These are phyloP conservation scores for Ceratothoa steindachneri DNA, from an alignment of 2,888 invertebrate genomes.

Conservation along the genomic window DNA sequence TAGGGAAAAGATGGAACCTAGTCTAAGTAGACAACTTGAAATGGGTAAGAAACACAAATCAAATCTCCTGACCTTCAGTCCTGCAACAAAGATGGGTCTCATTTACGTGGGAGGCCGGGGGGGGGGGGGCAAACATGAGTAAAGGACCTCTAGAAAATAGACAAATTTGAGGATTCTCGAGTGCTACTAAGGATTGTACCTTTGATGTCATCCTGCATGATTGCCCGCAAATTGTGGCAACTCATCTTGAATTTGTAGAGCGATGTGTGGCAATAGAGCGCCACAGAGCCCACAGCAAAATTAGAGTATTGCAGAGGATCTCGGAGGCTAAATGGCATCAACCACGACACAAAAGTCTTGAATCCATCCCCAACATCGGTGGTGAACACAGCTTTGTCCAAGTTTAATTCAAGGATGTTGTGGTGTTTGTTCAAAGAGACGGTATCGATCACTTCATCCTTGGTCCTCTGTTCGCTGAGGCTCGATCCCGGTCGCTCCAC, in stretches of 20 bases:
- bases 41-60: too few relatives aligned
- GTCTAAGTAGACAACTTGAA: too few relatives aligned
- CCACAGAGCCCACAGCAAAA: constrained; percentile 32
- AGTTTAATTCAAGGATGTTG: constrained; percentile 36
- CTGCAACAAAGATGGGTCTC: too few relatives aligned
- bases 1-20: too few relatives aligned
- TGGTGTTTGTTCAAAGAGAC: constrained; percentile 32
- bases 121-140: too few relatives aligned
- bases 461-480: too few relatives aligned
- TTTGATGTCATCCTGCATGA: background rate
- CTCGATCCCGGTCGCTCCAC: too few relatives aligned
- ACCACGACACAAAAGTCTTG: constrained; percentile 45
- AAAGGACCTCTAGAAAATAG: too few relatives aligned
- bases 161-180: too few relatives aligned
- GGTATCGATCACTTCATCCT: background rate
- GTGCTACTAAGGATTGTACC: too few relatives aligned
- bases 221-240: background rate
- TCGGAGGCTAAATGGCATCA: constrained; percentile 33
- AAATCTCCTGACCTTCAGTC: too few relatives aligned
- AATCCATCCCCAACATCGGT: constrained; percentile 17
- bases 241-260: constrained; percentile 42
- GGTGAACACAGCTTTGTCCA: constrained; percentile 29
- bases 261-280: constrained; percentile 34
- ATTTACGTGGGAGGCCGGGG: too few relatives aligned
- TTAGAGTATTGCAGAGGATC: constrained; percentile 45